These are phyloP conservation scores for Camarhynchus parvulus DNA, from an alignment of 2,113 vertebrate species.

Conservation along the genomic window DNA sequence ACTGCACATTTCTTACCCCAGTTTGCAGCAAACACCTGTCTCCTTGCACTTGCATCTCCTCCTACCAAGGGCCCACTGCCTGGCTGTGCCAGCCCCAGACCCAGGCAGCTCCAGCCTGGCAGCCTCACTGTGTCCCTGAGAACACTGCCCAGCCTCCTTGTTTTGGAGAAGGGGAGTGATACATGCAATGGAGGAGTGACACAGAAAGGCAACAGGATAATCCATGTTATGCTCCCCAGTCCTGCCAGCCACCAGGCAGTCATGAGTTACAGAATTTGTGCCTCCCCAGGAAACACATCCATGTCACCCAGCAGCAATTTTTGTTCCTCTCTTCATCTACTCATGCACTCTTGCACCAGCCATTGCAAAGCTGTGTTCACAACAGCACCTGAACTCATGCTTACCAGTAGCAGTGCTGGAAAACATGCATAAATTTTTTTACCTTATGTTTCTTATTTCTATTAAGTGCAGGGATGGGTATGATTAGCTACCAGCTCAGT, in stretches of 20 bases:
- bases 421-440: neutral
- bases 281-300: fast-evolving
- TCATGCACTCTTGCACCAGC: fast-evolving
- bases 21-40: neutral
- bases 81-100: neutral
- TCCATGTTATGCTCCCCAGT: neutral
- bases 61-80: fast-evolving
- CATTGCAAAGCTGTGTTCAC: neutral
- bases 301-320: neutral
- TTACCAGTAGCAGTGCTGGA: neutral
- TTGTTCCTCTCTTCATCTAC: neutral
- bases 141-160: neutral
- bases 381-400: neutral
- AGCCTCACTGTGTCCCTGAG: fast-evolving
- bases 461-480: neutral
- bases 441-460: neutral
- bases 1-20: neutral
- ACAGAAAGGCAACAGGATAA: neutral
- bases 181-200: fast-evolving
- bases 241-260: neutral
- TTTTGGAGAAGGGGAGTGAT: fast-evolving
- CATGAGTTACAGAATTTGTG: neutral
- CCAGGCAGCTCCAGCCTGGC: neutral
- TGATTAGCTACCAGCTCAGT: neutral
- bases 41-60: neutral